Evolutionary conservation across 2,888 invertebrate genomes (phyloP), one percentile per base, ranked within the genome.

Genomic region (Carabus problematicus): DNA sequence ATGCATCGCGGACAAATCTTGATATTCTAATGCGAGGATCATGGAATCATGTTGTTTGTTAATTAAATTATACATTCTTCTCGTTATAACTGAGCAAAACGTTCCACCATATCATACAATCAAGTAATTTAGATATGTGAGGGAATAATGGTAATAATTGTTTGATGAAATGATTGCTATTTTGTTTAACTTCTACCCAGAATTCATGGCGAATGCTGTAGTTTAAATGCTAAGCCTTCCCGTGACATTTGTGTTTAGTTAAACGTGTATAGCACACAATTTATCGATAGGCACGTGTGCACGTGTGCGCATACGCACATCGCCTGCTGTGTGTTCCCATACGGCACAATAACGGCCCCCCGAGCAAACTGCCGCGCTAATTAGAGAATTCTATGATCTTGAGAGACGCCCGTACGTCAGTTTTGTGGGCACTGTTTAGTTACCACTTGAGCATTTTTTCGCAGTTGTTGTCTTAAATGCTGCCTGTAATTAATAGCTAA

Each of bases 301-400:
- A 52, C 52, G 52, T 52, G 12, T 49, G 8, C 14, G 14, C 11
- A 52, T 9, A 16, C 16, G 14, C 19, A 9, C 52, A 52, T 52
- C 4, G 14, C 52, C 52, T 52, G 52, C 52, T 52, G 52, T 19
- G 52, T 14, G 2, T 52, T 52, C 52, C 52, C 52, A 52, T 52
- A 52, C 11, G 9, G 14, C 52, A 52, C 52, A 52, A 45, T 1
- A 45, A 11, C 52, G 12, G 4, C 16, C 52, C 3, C 3, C 1
- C 29, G 29, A 29, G 19, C 49, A 49, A 49, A 49, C 49, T 18
- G 52, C 52, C 49, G 66, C 59, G 66, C 66, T 66, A 66, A 66
- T 66, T 66, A 66, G 49, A 47, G 58, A 66, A 66, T 66, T 39
- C 66, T 66, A 58, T 58, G 47, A 58, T 64, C 40, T 66, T 66